Percentiles rank a stretch among this genome's conserved stretches.
These are phyloP conservation scores for Redunca redunca DNA, from an alignment of 2,113 vertebrate genomes.

Conservation along the genomic window DNA sequence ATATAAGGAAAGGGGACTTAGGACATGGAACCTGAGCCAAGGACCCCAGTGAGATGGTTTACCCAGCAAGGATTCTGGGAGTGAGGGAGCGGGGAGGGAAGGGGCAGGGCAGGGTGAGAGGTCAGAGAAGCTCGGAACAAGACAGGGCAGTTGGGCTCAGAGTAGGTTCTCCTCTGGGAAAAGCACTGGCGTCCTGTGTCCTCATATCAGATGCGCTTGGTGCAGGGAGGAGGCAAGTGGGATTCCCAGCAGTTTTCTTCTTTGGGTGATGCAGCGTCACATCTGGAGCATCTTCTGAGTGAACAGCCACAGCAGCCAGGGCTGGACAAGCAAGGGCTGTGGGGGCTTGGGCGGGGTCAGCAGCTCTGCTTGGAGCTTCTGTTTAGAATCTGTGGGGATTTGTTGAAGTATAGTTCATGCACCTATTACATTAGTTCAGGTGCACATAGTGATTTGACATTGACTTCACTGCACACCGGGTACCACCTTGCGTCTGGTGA, in stretches of 20 bases:
- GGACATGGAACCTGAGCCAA: neutral
- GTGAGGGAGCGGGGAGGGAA: neutral
- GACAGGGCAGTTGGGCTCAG: neutral
- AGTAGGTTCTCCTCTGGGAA: neutral
- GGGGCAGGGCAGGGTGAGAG: neutral
- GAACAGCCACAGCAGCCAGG: neutral
- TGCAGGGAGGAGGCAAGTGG: neutral
- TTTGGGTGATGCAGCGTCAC: neutral
- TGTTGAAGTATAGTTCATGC: neutral
- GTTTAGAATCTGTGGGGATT: neutral
- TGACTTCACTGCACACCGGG: no score
- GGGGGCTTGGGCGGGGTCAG: neutral
- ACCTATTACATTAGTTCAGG: neutral
- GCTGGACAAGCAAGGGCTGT: neutral
- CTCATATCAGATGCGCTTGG: no score
- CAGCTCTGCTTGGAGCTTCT: neutral
- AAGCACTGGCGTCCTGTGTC: neutral
- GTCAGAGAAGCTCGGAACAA: neutral
- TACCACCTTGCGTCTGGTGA: no score
- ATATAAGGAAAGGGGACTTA: neutral
- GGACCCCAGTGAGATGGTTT: neutral
- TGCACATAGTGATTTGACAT: neutral
- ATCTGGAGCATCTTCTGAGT: neutral
- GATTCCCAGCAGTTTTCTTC: neutral
- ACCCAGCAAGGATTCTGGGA: neutral